Base-by-base conservation (phyloP, 2,113 vertebrate genomes). In the Onychostruthus taczanowskii region DNA sequence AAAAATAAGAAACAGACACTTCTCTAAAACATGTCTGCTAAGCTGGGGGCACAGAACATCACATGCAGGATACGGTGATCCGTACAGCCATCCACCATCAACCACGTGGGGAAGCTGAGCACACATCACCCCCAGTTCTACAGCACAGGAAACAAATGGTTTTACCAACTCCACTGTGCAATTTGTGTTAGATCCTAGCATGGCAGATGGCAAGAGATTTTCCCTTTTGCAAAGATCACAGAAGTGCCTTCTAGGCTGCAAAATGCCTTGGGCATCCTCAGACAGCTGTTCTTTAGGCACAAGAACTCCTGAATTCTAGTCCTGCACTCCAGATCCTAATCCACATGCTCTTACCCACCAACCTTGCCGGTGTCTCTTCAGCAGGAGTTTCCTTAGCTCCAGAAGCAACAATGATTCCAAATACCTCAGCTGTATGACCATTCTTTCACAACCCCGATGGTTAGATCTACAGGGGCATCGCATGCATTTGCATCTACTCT, bases 351-450 rank as follows among this genome's bases (percentile, higher is more conserved):
- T 95, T 74, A 78, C 39, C 46, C 53, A 46, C 72, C 73, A 92
- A 89, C 85, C 96, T 95, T 96, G 95, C 94, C 94, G 49, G 47
- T 92, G 88, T 90, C 94, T 88, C 96, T 97, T 96, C 93, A 94
- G 90, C 62, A 93, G 87, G 73, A 91, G 72, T 13, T 88, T 82
- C 80, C 67, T 85, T 78, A 58, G 53, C 62, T 89, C 47, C 72
- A 79, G 58, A 86, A 91, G 50, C 41, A 75, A 79, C 31, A 86
- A n/a, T 17, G n/a, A 87, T 69, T 90, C 69, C 84, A 67, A 68
- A 61, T 52, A 90, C 62, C 44, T 62, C 7, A 67, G 75, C 52
- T 89, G 59, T 64, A 77, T n/a, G 59, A 94, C 53, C 59, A 31
- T 30, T 75, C 77, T 82, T 87, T 49, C 63, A 78, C 53, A 89